Evolutionary conservation across 2,888 invertebrate genomes (phyloP), one percentile per base, ranked within the genome.

Genomic region (Polietes domitor): DNA sequence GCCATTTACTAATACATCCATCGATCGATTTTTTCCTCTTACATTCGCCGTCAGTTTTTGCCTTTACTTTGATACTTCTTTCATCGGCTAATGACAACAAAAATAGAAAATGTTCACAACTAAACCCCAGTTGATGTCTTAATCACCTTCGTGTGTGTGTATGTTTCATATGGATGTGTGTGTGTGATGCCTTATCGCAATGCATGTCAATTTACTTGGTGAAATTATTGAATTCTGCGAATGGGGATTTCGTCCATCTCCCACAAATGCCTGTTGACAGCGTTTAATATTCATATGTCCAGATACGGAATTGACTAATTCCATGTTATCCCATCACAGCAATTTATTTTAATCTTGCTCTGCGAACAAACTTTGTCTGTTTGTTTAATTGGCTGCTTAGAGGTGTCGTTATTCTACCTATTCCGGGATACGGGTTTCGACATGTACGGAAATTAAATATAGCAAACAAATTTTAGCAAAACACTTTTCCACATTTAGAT

Each of bases 41-140:
- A 37, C 17, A 19, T 37, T 65, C 41, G 6, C 43, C 9, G 41
- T 24, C 24, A 0, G 41, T 68, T 68, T 58, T 58, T 58, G 26
- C 15, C 15, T 26, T 24, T 58, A 58, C 17, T 43, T 68, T 43
- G 68, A 68, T 68, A 68, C 43, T 61, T 55, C 9, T 63, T 68
- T 68, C 41, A 41, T 68, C 41, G 68, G 24, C 78, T 78, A 79
- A 79, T 80, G 70, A 80, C 70, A 50, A 70, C 80, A 12, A 58
- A 75, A 70, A 80, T 75, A 80, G 61, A 43, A 68, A 32, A 75
- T 70, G 61, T 76, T 71, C 53, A 63, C 71, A 65, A 50, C 37
- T 50, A 63, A 75, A 71, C 63, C 53, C 41, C 26, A 53, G 80
- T 63, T 80, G 75, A 76, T 71, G 71, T 26, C 53, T 80, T 63